Evolutionary conservation across 2,888 invertebrate species (phyloP).

Genomic region (Napeogenes sylphis): DNA sequence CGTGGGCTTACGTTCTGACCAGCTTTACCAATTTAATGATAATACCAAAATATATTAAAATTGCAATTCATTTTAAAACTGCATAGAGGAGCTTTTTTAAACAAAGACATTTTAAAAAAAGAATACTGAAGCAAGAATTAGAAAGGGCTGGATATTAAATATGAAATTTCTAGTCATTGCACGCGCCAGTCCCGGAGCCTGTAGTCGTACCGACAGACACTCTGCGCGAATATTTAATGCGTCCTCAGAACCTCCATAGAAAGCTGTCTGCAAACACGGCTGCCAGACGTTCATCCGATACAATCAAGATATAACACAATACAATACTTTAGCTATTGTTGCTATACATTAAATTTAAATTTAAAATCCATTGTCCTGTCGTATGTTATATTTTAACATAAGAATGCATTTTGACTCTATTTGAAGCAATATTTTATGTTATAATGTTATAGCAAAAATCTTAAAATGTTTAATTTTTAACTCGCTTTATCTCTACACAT

Average conservation of each 20-base stretch:
- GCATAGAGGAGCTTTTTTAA: background rate
- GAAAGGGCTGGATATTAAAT: conserved; percentile 31
- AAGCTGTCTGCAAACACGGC: conserved; percentile 15
- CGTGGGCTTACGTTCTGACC: background rate
- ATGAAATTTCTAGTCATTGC: conserved; percentile 32
- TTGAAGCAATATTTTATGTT: no score
- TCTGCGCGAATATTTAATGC: conserved; percentile 30
- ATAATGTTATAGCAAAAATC: no score
- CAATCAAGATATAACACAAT: background rate
- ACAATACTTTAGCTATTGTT: background rate
- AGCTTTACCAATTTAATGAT: background rate
- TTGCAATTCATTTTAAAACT: background rate
- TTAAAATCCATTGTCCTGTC: no score
- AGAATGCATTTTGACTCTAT: no score
- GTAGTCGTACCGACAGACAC: conserved; percentile 22
- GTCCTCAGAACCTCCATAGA: conserved; percentile 20
- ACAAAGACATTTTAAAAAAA: conserved; percentile 1
- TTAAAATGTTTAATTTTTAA: no score
- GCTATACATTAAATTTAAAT: no score
- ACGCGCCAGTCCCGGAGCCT: conserved; percentile 25
- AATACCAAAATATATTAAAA: background rate
- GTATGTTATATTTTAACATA: no score
- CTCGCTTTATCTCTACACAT: no score
- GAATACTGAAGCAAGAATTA: conserved; percentile 17
- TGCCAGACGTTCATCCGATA: background rate